Evolutionary conservation across 1,140 invertebrate species (phyloP).

Genomic region (Chrysomallon squamiferum): DNA sequence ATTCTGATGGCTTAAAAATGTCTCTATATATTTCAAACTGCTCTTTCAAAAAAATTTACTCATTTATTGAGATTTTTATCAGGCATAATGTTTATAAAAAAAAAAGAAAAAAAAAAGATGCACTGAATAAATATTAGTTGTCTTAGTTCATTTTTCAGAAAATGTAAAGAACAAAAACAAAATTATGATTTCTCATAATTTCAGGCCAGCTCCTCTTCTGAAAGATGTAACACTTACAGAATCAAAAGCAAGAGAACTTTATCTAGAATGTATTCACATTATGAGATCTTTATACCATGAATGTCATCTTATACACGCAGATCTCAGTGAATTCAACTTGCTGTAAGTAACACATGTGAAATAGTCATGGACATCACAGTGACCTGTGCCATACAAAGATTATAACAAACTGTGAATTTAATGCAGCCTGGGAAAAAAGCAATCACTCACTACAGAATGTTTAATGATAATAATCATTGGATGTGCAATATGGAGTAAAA

Average conservation of each 20-base stretch:
- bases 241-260: constrained; percentile 71
- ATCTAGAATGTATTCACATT: constrained; percentile 86
- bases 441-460: no score
- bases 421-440: no score
- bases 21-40: no score
- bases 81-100: neutral
- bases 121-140: no score
- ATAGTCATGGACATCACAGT: no score
- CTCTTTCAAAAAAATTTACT: no score
- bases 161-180: neutral
- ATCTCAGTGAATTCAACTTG: constrained; percentile 97
- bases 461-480: no score
- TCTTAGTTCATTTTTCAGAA: neutral
- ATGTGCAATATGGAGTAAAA: no score
- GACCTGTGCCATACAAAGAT: no score
- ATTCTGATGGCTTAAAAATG: no score
- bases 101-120: no score
- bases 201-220: constrained; percentile 57
- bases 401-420: no score
- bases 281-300: constrained; percentile 94
- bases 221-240: constrained; percentile 64
- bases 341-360: constrained; percentile 68
- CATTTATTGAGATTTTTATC: neutral
- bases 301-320: constrained; percentile 94
- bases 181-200: neutral